Evolutionary conservation across 2,797 vertebrate species (phyloP), one percentile per base, ranked within the genome.

Genomic region (Muscicapa comitata): DNA sequence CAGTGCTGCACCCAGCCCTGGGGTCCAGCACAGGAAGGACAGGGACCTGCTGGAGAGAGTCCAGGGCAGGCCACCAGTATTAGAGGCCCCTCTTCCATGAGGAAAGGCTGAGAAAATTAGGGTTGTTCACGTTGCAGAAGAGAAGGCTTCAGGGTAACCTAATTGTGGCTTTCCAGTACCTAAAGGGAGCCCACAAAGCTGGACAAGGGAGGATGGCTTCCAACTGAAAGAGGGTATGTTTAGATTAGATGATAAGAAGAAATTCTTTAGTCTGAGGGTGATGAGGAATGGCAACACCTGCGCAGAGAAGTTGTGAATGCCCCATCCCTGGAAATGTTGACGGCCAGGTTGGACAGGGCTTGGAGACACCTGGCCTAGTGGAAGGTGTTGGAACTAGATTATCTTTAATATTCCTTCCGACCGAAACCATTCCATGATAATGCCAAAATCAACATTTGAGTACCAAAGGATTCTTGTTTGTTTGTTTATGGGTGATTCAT

Each of bases 1-100:
- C 11, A 89, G 3, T 0, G 2, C 29, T 57, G n/a, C 14, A 63
- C 2, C 40, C 57, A 70, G 37, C 17, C 18, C 29, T 63, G 57
- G 17, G 17, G 43, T 25, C 13, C 19, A 43, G n/a, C 43, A 57
- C 9, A 57, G 23, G 9, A 13, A 33, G 17, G 28, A 62, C 35
- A 37, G 4, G 37, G 10, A 67, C 0, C 24, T 4, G 28, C 0
- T 5, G 38, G 38, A 51, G 1, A 0, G 4, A 35, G 12, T 20
- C 16, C 54, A 61, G 10, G 4, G 19, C 20, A 61, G 3, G 23
- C 0, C 7, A 33, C 5, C 24, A 61, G 2, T 1, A 40, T 25
- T 3, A 77, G 40, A 54, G 33, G 17, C 9, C 54, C 31, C 42
- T 31, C 17, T 40, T 12, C 57, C 2, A 13, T 6, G 17, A 55